phyloP scores from a whole-genome alignment of 2,113 vertebrate genomes.

The Lophochroa leadbeateri region DNA sequence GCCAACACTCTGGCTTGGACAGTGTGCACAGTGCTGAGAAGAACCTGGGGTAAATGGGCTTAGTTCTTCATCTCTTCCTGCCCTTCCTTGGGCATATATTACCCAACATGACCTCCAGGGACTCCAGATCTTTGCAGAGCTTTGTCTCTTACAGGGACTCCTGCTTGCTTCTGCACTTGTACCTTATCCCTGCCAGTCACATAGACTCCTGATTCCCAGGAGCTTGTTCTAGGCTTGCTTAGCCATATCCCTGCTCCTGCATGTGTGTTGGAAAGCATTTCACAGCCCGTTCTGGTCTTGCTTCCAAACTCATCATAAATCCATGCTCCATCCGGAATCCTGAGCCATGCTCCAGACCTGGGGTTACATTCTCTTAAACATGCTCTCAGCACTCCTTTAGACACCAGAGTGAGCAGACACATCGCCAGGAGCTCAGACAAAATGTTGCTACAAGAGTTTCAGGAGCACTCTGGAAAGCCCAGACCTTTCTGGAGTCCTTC shows the following conservation, averaged over 20 bases:
- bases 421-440: neutral
- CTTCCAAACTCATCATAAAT: neutral
- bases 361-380: neutral
- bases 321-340: neutral
- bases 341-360: neutral
- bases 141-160: neutral
- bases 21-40: neutral
- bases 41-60: neutral
- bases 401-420: neutral
- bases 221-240: neutral
- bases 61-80: neutral
- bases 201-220: neutral
- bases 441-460: neutral
- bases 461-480: neutral
- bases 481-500: neutral
- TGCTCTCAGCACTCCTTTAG: neutral
- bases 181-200: neutral
- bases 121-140: neutral
- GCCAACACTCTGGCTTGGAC: neutral
- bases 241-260: neutral
- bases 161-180: neutral
- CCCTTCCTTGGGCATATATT: neutral
- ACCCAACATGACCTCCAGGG: neutral
- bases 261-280: neutral
- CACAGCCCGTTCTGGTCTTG: neutral